Conservation (phyloP, 35 echinoderm and acorn worm species). For the Amphiura filiformis region DNA sequence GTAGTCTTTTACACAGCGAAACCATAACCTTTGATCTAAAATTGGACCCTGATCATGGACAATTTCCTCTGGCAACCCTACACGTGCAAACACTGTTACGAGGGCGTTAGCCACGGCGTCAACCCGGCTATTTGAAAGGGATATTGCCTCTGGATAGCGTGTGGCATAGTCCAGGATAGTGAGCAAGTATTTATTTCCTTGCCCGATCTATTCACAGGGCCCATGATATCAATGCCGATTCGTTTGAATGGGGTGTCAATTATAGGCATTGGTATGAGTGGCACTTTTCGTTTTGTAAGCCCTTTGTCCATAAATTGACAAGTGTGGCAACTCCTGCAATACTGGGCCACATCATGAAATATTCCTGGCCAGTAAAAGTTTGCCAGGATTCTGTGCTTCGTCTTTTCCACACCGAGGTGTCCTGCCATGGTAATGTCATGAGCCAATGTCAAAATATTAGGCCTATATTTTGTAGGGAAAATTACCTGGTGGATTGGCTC, state of each 20-base stretch:
- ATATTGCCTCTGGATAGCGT: background rate
- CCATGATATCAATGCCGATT: background rate
- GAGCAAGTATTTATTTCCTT: background rate
- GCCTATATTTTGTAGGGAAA: background rate
- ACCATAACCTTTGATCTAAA: background rate
- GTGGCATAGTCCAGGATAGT: background rate
- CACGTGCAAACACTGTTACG: background rate
- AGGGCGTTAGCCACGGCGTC: background rate
- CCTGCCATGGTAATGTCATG: background rate
- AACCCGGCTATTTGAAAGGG: background rate
- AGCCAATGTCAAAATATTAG: background rate
- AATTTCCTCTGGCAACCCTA: background rate
- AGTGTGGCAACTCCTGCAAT: background rate
- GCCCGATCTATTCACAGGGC: background rate
- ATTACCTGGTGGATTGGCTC: background rate
- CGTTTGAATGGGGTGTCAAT: background rate
- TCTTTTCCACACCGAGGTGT: background rate
- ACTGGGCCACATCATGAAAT: background rate
- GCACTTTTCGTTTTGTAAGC: background rate
- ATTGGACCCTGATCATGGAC: background rate
- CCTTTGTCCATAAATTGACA: background rate
- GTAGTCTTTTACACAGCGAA: background rate
- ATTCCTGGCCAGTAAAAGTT: background rate
- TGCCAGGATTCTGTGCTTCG: background rate
- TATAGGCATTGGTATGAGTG: background rate